Percentiles rank a stretch among this genome's conserved stretches.
These are phyloP conservation scores for Poecilus cupreus DNA, from an alignment of 2,888 invertebrate genomes.

Conservation along the genomic window DNA sequence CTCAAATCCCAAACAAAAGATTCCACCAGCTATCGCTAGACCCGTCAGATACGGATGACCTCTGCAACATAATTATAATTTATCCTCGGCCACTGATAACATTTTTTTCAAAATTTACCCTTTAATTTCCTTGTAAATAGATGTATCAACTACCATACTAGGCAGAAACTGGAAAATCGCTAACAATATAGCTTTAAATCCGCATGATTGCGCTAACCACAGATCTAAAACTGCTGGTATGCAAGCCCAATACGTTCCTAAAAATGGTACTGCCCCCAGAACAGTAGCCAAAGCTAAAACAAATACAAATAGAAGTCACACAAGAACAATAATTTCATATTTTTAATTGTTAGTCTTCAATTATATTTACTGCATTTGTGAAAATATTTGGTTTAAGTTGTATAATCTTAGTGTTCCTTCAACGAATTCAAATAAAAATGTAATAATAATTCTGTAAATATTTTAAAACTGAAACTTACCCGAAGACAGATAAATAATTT, in stretches of 20 bases:
- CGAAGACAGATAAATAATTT: slow-evolving; percentile 96
- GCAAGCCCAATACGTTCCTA: slow-evolving; percentile 97
- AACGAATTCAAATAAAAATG: background rate
- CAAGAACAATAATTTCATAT: background rate
- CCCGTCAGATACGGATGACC: slow-evolving; percentile 98
- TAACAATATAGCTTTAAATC: slow-evolving; percentile 86
- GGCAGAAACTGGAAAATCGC: slow-evolving; percentile 92
- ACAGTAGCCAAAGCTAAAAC: slow-evolving; percentile 88
- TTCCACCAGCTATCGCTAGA: slow-evolving; percentile 97
- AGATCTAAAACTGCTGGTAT: slow-evolving; percentile 95
- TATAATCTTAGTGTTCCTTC: background rate
- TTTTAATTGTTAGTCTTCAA: no score
- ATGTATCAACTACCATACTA: slow-evolving; percentile 93
- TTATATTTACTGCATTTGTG: background rate
- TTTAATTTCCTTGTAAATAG: slow-evolving; percentile 97
- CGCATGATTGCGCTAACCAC: slow-evolving; percentile 93
- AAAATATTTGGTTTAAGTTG: background rate
- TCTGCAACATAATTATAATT: slow-evolving; percentile 72
- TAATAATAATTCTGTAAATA: slow-evolving; percentile 63
- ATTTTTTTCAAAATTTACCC: slow-evolving; percentile 79
- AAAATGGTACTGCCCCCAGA: slow-evolving; percentile 95
- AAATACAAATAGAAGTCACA: background rate
- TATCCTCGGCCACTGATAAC: background rate
- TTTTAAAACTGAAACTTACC: slow-evolving; percentile 75
- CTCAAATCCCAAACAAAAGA: slow-evolving; percentile 97